These are phyloP conservation scores for Parochlus steinenii DNA, from an alignment of 2,888 invertebrate species.

Conservation along the genomic window DNA sequence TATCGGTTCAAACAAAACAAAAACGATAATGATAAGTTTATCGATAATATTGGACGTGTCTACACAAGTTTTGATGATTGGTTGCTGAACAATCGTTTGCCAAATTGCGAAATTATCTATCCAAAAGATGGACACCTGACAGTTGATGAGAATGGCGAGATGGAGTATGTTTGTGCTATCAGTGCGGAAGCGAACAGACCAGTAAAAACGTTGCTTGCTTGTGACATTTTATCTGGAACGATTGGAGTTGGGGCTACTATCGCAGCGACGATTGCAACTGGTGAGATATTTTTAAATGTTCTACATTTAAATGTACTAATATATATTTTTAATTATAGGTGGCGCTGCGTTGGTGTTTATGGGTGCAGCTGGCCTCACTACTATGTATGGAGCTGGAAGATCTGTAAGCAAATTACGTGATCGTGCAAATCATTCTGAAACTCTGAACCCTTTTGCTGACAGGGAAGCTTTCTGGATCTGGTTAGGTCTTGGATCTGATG, in stretches of 20 bases:
- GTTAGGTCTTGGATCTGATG: constrained; percentile 5
- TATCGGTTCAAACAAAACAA: constrained; percentile 8
- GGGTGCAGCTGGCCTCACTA: constrained; percentile 2
- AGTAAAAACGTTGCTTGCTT: constrained; percentile 8
- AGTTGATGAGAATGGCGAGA: constrained; percentile 3
- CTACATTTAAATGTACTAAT: neutral
- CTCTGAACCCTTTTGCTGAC: constrained; percentile 8
- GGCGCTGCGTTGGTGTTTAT: constrained; percentile 3
- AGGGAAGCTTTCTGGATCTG: constrained; percentile 8
- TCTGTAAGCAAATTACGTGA: constrained; percentile 2
- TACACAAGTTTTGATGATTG: constrained; percentile 8
- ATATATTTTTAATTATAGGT: neutral
- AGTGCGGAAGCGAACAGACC: constrained; percentile 6
- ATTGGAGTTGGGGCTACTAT: constrained; percentile 4
- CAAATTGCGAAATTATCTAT: constrained; percentile 6
- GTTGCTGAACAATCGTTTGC: constrained; percentile 3
- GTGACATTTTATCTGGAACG: constrained; percentile 9
- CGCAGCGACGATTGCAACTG: constrained; percentile 6
- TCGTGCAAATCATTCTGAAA: constrained; percentile 5
- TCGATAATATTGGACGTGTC: constrained; percentile 9
- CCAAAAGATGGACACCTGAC: constrained; percentile 7
- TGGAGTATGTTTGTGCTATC: constrained; percentile 1
- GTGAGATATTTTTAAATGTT: neutral
- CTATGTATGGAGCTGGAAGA: constrained; percentile 8
- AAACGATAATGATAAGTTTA: constrained; percentile 6